Percentiles rank a stretch among this genome's conserved stretches.
These are phyloP conservation scores for Drosophila malerkotliana DNA, from an alignment of 1,140 invertebrate genomes.

Conservation along the genomic window DNA sequence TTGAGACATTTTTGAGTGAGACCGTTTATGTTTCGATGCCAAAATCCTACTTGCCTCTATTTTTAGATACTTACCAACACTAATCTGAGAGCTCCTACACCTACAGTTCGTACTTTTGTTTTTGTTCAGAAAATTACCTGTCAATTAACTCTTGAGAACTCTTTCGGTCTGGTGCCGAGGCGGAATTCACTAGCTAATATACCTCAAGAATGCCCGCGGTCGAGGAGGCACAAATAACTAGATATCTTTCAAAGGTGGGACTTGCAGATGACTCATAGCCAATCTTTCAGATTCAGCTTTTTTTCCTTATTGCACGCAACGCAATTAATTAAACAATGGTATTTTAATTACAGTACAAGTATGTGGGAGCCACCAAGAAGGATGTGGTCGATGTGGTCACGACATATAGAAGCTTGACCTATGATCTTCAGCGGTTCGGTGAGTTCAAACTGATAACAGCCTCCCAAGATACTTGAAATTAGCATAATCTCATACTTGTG, in stretches of 20 bases:
- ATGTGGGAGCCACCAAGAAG: conserved; percentile 75
- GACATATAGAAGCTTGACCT: conserved; percentile 69
- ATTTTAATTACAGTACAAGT: conserved; percentile 70
- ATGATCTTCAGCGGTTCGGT: conserved; percentile 74
- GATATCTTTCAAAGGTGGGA: conserved; percentile 71
- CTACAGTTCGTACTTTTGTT: conserved; percentile 17
- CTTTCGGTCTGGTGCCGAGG: conserved; percentile 7
- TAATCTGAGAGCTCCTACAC: neutral
- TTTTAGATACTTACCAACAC: too few species aligned
- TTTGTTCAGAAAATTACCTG: conserved; percentile 27
- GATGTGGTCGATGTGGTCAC: conserved; percentile 77
- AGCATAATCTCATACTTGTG: neutral
- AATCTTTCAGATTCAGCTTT: conserved; percentile 12
- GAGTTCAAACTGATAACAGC: conserved; percentile 21
- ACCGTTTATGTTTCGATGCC: too few species aligned
- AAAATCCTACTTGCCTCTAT: too few species aligned
- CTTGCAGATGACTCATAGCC: conserved; percentile 58
- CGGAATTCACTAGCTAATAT: conserved; percentile 4
- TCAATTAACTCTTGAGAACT: neutral
- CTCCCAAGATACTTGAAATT: neutral
- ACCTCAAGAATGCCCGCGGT: conserved; percentile 59
- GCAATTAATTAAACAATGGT: conserved; percentile 26
- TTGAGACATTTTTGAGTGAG: too few species aligned
- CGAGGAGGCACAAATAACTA: conserved; percentile 74
- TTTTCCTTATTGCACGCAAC: conserved; percentile 41